Conservation (phyloP, 2,888 invertebrate species). For the Bellardia bayeri region DNA sequence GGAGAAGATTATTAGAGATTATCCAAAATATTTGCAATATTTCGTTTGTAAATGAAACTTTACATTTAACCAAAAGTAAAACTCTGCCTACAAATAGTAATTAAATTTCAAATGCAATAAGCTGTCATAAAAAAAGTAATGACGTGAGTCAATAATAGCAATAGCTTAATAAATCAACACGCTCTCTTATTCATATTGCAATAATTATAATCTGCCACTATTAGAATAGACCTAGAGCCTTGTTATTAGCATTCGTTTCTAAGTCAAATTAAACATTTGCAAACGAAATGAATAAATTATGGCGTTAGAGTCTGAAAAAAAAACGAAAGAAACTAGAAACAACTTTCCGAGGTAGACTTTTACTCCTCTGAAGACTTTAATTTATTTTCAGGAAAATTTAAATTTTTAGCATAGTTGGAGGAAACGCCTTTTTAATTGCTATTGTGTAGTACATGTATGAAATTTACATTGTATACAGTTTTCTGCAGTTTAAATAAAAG, state of each 20-base stretch:
- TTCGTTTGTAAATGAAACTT: neutral
- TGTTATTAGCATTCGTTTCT: conserved; percentile 11
- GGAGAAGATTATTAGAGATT: neutral
- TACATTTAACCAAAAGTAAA: neutral
- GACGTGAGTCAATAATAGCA: conserved; percentile 32
- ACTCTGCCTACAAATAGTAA: neutral
- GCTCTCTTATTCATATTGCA: neutral
- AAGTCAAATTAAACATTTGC: conserved; percentile 33
- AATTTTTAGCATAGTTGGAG: neutral
- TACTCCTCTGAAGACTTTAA: neutral
- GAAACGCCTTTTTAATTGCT: conserved; percentile 39
- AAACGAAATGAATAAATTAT: conserved; percentile 38
- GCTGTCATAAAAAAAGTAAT: conserved; percentile 23
- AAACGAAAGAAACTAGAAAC: conserved; percentile 8
- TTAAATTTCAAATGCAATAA: conserved; percentile 13
- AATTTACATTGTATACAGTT: neutral
- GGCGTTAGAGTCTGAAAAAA: neutral
- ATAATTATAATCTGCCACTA: conserved; percentile 34
- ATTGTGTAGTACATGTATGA: neutral
- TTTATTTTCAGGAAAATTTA: neutral
- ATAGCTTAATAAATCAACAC: neutral
- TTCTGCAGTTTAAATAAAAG: conserved; percentile 46
- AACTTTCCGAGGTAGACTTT: conserved; percentile 22
- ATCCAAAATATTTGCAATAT: neutral
- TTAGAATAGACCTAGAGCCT: neutral